Evolutionary conservation across 2,888 invertebrate species (phyloP).

Genomic region (Tipula lateralis): DNA sequence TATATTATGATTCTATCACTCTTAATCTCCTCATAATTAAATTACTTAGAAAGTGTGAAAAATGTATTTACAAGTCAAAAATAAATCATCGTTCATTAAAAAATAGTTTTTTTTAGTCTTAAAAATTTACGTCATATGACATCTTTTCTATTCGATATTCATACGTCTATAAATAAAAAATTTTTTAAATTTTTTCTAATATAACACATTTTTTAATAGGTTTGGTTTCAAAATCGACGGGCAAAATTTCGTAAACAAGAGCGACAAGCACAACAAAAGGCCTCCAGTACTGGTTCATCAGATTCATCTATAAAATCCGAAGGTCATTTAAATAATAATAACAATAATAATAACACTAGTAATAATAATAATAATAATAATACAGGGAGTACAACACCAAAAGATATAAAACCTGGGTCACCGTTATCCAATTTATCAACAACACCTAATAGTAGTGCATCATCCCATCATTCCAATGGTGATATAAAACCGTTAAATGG

Average conservation of each 20-base stretch:
- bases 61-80: background rate
- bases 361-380: slow-evolving; percentile 31
- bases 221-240: slow-evolving; percentile 30
- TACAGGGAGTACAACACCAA: slow-evolving; percentile 35
- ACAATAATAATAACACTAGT: slow-evolving; percentile 28
- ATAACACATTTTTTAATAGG: background rate
- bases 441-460: slow-evolving; percentile 38
- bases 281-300: slow-evolving; percentile 34
- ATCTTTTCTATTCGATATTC: background rate
- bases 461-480: slow-evolving; percentile 37
- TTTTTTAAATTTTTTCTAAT: background rate
- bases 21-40: background rate
- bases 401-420: slow-evolving; percentile 37
- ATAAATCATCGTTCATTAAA: background rate
- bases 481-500: slow-evolving; percentile 38
- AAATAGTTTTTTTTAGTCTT: background rate
- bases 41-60: background rate
- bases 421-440: slow-evolving; percentile 37
- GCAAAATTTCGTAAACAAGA: slow-evolving; percentile 31
- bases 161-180: background rate
- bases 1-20: background rate
- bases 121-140: background rate
- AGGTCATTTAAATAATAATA: slow-evolving; percentile 30
- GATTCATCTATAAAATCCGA: slow-evolving; percentile 35
- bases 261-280: slow-evolving; percentile 38